These are phyloP conservation scores for Drosophila nr. medialis DNA, from an alignment of 2,888 invertebrate genomes.

Conservation along the genomic window DNA sequence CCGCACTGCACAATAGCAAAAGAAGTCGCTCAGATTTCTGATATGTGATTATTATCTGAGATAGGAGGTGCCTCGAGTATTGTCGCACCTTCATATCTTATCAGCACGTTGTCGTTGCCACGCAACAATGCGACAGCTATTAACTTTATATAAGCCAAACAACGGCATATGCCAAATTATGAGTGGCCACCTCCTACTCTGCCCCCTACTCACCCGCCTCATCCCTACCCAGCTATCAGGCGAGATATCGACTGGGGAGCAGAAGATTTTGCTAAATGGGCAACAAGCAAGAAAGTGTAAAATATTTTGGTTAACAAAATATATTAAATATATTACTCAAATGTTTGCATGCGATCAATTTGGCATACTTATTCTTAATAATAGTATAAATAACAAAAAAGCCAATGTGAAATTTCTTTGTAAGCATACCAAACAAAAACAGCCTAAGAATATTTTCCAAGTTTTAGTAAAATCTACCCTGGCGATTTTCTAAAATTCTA, in stretches of 20 bases:
- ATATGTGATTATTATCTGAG: constrained; percentile 54
- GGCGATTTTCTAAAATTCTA: too few species aligned
- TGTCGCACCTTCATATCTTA: constrained; percentile 52
- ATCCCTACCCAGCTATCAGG: background rate
- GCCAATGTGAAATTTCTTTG: too few species aligned
- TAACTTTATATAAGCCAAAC: constrained; percentile 42
- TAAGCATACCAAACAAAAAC: too few species aligned
- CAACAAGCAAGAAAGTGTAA: background rate
- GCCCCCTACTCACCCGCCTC: background rate
- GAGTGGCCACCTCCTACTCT: background rate
- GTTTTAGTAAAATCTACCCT: too few species aligned
- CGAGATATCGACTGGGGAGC: constrained; percentile 5
- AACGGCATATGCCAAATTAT: constrained; percentile 37
- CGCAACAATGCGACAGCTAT: constrained; percentile 35
- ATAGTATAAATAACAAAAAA: too few species aligned
- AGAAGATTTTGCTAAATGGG: background rate
- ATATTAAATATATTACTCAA: background rate
- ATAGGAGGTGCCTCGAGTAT: constrained; percentile 28
- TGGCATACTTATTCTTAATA: too few species aligned
- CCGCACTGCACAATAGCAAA: background rate
- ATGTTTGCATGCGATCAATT: too few species aligned
- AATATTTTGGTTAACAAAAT: background rate
- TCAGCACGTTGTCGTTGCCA: constrained; percentile 36
- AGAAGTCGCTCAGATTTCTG: constrained; percentile 50
- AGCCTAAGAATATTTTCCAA: too few species aligned